Evolutionary conservation across 2,113 vertebrate genomes (phyloP).

Genomic region (Pipra filicauda): DNA sequence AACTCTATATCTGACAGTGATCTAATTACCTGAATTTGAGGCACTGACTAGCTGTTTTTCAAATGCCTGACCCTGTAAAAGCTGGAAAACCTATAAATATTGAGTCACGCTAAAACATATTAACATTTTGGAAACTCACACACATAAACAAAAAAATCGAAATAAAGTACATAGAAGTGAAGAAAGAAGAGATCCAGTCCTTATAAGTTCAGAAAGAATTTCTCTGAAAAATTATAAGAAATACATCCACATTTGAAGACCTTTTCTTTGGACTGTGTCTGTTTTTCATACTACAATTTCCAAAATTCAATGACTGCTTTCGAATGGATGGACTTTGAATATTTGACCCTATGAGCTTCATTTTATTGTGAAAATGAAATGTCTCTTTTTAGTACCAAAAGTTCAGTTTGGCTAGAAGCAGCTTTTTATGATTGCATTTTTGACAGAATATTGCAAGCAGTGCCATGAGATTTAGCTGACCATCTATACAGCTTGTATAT

Average conservation of each 20-base stretch:
- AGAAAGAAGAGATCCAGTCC: background rate
- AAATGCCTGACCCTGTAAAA: background rate
- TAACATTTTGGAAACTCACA: background rate
- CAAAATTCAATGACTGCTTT: background rate
- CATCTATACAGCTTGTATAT: background rate
- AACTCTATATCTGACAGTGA: background rate
- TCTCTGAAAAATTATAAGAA: background rate
- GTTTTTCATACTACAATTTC: background rate
- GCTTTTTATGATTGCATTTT: background rate
- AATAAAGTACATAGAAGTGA: background rate
- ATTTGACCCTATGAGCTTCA: background rate
- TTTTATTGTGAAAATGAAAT: background rate
- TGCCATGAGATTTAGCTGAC: background rate
- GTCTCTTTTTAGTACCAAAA: background rate
- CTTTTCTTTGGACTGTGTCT: background rate
- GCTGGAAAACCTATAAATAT: background rate
- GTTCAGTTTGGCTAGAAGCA: background rate
- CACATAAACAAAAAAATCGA: accelerated
- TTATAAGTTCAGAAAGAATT: background rate
- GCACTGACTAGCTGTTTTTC: background rate
- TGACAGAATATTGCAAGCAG: background rate
- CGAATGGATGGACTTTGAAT: background rate
- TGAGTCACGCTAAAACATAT: background rate
- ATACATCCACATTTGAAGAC: background rate
- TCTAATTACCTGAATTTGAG: background rate